Percentiles rank a stretch among this genome's conserved stretches.
Evolutionary conservation across 2,888 invertebrate genomes (phyloP).

Genomic region (Eudasyphora cyanicolor): DNA sequence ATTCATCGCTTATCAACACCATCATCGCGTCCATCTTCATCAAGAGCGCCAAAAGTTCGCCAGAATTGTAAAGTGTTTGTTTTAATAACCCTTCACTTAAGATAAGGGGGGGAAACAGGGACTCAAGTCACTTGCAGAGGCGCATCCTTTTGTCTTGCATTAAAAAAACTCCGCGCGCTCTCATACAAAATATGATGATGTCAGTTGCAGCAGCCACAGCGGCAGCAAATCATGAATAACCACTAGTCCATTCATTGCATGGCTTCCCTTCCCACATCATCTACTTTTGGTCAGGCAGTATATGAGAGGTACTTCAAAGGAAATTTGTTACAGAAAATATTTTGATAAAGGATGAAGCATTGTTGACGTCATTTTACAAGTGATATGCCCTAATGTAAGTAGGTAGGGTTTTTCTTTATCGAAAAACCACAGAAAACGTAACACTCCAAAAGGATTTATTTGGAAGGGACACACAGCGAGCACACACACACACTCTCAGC

Average conservation of each 20-base stretch:
- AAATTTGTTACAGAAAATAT: neutral
- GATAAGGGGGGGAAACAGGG: too few relatives aligned
- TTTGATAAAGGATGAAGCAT: slow-evolving; percentile 6
- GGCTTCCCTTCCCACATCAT: neutral
- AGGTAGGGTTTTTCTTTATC: too few relatives aligned
- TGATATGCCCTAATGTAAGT: neutral
- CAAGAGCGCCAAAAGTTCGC: neutral
- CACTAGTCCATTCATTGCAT: neutral
- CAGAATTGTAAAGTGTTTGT: neutral
- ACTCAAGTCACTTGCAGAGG: neutral
- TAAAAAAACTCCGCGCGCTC: neutral
- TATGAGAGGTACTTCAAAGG: neutral
- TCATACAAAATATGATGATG: neutral
- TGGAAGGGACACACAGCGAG: neutral
- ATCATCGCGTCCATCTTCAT: neutral
- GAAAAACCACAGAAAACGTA: neutral
- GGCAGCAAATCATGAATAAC: neutral
- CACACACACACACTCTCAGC: neutral
- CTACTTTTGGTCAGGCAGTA: neutral
- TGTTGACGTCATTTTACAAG: neutral
- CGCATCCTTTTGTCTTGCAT: neutral
- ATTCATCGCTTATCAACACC: neutral
- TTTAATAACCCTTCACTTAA: neutral
- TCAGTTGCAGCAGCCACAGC: neutral
- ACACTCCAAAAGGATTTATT: neutral